These are phyloP conservation scores for Ceratoteleas bidentatus DNA, from an alignment of 1,140 invertebrate species.

Conservation along the genomic window DNA sequence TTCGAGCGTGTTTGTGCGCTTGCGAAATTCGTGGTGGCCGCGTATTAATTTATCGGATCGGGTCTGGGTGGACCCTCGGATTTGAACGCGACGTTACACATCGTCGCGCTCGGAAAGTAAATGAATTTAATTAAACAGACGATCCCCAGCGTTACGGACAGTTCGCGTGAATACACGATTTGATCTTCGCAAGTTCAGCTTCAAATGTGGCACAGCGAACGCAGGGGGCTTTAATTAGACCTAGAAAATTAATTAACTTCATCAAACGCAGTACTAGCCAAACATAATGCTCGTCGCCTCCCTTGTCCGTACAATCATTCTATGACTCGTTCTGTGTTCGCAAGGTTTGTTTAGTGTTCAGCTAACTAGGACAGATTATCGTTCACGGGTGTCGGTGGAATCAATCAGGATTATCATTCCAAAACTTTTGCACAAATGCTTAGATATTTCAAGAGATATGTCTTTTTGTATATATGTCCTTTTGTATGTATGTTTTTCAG, in stretches of 20 bases:
- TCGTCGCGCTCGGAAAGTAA: slow-evolving; percentile 71
- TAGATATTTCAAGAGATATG: neutral
- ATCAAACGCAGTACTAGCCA: slow-evolving; percentile 47
- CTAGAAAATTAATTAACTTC: slow-evolving; percentile 72
- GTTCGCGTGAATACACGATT: slow-evolving; percentile 73
- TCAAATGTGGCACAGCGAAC: slow-evolving; percentile 48
- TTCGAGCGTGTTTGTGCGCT: slow-evolving; percentile 43
- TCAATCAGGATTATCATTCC: too few relatives aligned
- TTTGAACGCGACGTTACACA: slow-evolving; percentile 40
- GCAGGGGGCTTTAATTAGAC: slow-evolving; percentile 80
- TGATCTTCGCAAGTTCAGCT: slow-evolving; percentile 74
- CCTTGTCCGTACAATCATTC: slow-evolving; percentile 28
- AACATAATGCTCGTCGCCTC: slow-evolving; percentile 14
- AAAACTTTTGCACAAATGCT: too few relatives aligned
- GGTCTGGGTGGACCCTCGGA: slow-evolving; percentile 35
- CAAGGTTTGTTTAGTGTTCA: slow-evolving; percentile 10
- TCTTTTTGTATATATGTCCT: too few relatives aligned
- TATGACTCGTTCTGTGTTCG: slow-evolving; percentile 52
- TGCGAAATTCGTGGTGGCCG: slow-evolving; percentile 43
- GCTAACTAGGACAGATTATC: neutral
- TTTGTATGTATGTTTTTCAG: neutral
- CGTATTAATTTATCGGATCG: slow-evolving; percentile 72
- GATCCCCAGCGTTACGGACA: slow-evolving; percentile 57
- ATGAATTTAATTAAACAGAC: slow-evolving; percentile 80
- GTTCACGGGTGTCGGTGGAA: neutral